A percentile compares a stretch with the other conserved stretches of the same genome.
Evolutionary conservation across 1,140 invertebrate genomes (phyloP).

Genomic region (Halictus rubicundus): DNA sequence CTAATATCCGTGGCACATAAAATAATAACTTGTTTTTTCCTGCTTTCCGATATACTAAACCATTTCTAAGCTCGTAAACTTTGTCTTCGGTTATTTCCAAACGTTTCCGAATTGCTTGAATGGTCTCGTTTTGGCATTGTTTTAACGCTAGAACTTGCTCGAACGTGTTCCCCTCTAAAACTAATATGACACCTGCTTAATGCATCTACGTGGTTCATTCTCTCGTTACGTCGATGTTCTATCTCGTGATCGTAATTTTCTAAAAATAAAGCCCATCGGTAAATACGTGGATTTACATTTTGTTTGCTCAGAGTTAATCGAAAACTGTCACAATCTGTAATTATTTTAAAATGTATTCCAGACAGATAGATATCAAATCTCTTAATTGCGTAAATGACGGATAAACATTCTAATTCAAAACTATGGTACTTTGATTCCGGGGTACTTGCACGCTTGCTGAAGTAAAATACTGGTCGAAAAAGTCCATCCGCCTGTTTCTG

Average conservation of each 20-base stretch:
- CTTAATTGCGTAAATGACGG: not conserved
- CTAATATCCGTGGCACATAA: constrained; percentile 26
- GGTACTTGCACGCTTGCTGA: not conserved
- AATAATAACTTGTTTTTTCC: not conserved
- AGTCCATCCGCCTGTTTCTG: not conserved
- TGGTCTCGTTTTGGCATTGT: constrained; percentile 11
- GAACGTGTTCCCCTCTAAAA: constrained; percentile 33
- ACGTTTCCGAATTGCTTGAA: not conserved
- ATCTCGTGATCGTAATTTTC: not conserved
- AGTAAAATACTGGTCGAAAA: not conserved
- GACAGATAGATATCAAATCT: not conserved
- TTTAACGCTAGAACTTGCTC: constrained; percentile 25
- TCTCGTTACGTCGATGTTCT: not conserved
- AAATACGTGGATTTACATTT: not conserved
- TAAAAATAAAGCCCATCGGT: not conserved
- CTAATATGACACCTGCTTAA: not conserved
- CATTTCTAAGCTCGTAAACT: not conserved
- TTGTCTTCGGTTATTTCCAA: constrained; percentile 12
- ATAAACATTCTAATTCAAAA: not conserved
- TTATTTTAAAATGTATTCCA: not conserved
- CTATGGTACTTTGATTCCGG: not conserved
- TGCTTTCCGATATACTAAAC: constrained; percentile 18
- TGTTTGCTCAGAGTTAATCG: not conserved
- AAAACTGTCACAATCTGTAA: not conserved
- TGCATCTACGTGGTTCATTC: not conserved